Evolutionary conservation across 1,140 invertebrate genomes (phyloP), one percentile per base, ranked within the genome.

Genomic region (Thaumetopoea pityocampa): DNA sequence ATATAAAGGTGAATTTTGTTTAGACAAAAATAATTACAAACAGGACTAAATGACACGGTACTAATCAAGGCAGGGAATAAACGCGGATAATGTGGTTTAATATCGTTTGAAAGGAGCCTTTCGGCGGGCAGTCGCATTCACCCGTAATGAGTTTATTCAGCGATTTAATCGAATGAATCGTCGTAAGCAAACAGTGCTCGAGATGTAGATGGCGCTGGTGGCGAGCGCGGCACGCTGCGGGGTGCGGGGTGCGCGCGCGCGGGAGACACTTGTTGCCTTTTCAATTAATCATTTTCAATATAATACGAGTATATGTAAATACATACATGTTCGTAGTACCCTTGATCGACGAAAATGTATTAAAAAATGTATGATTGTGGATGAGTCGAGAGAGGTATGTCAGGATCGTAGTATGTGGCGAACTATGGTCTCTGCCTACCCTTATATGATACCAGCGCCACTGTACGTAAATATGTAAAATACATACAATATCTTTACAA

Each of bases 1-100:
- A 0, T 1, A 28, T 51, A 67, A 20, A 34, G 56, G 55, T 12
- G n/a, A 44, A 33, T 65, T 48, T 57, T 1, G 12, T 10, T 26
- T 55, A 42, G 9, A 7, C 1, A 28, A 44, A 53, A 67, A 71
- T 81, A 81, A 83, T 83, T 83, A 83, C 77, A 71, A 67, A 61
- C 68, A 70, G 70, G 77, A 76, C 79, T 81, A 79, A 83, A 81
- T 83, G 77, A 83, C 81, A 83, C 67, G 70, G 72, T 81, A 76
- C 72, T 81, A 83, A 83, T 83, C 79, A 83, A 83, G 61, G 60
- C 58, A 46, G 65, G 70, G 72, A 73, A 81, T 83, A 81, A 83
- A 79, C 57, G 74, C 65, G 67, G 74, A 77, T 83, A 83, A 81
- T 76, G 74, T 53, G 66, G 68, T 76, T 70, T 79, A 73, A 81